Evolutionary conservation across 2,797 vertebrate genomes (phyloP).

Genomic region (Rhabdophis nuchalis): DNA sequence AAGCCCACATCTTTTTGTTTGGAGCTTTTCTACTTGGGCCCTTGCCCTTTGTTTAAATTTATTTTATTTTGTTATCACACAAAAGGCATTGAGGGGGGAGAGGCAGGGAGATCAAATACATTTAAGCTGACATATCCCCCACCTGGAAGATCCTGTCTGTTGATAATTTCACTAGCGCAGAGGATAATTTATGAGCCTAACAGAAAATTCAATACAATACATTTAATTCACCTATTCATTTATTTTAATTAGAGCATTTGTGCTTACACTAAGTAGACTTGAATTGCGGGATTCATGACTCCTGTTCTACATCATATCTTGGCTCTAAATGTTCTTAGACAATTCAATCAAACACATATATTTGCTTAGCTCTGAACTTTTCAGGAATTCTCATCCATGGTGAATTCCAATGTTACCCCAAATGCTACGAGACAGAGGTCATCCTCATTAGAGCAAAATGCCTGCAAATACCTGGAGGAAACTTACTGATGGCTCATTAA

Average conservation of each 20-base stretch:
- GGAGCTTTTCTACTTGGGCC: slow-evolving; percentile 20
- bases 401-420: not conserved
- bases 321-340: not conserved
- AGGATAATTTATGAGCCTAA: slow-evolving; percentile 54
- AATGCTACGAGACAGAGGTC: not conserved
- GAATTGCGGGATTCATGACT: slow-evolving; percentile 8
- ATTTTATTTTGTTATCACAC: slow-evolving; percentile 52
- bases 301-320: slow-evolving; percentile 2
- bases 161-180: slow-evolving; percentile 60
- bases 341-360: slow-evolving; percentile 1
- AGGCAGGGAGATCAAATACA: slow-evolving; percentile 57
- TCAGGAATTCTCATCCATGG: not conserved
- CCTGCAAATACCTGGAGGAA: not conserved
- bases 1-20: not conserved
- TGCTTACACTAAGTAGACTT: slow-evolving; percentile 38
- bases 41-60: slow-evolving; percentile 49
- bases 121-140: slow-evolving; percentile 70
- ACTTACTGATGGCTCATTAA: not conserved
- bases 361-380: not conserved
- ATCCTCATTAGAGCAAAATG: not conserved
- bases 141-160: slow-evolving; percentile 67
- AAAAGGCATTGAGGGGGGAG: slow-evolving; percentile 37
- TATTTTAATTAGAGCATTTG: slow-evolving; percentile 67
- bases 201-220: slow-evolving; percentile 63
- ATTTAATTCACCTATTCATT: slow-evolving; percentile 70